Evolutionary conservation across 2,113 vertebrate species (phyloP), one percentile per base, ranked within the genome.

Genomic region (Oryzias curvinotus): DNA sequence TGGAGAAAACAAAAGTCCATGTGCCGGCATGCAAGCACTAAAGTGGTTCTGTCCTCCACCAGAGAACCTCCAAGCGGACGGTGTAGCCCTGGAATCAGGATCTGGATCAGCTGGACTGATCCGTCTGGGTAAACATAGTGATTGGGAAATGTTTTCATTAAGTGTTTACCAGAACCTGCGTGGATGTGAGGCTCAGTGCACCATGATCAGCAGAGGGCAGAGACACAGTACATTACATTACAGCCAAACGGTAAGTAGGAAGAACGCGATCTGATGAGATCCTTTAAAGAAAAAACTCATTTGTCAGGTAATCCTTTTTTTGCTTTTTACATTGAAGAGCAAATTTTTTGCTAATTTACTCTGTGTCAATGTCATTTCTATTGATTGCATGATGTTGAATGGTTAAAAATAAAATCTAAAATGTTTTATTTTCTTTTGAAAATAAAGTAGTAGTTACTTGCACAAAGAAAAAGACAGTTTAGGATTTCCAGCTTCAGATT

Each of bases 41-140:
- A 62, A 68, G 52, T 21, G 30, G 57, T 58, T 23, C 26, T 56
- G 52, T 68, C 58, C 28, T 65, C 23, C 55, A 47, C 28, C 52
- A 54, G 65, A 54, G 65, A 15, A 68, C 56, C 42, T 57, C 46
- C 18, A 8, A 69, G 51, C 50, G 44, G 77, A 36, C 44, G 66
- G 25, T 23, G 21, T 48, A 57, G 50, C 48, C 56, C 36, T 78
- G 67, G 12, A 48, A 63, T 80, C 71, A 76, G 62, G 43, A 75
- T 71, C 66, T 61, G 62, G 64, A 65, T 85, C 65, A 52, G 65
- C 66, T 71, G 62, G 56, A 82, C 78, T 67, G 70, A 80, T 74
- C 61, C 42, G 58, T 78, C 73, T 68, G 68, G 48, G 64, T 79
- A 71, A 84, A 77, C 70, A 71, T 17, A 53, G 42, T 5, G 18